A percentile compares a stretch with the other conserved stretches of the same genome.
Conservation (phyloP, 2,797 vertebrate species). For the Rhadinocentrus ornatus region DNA sequence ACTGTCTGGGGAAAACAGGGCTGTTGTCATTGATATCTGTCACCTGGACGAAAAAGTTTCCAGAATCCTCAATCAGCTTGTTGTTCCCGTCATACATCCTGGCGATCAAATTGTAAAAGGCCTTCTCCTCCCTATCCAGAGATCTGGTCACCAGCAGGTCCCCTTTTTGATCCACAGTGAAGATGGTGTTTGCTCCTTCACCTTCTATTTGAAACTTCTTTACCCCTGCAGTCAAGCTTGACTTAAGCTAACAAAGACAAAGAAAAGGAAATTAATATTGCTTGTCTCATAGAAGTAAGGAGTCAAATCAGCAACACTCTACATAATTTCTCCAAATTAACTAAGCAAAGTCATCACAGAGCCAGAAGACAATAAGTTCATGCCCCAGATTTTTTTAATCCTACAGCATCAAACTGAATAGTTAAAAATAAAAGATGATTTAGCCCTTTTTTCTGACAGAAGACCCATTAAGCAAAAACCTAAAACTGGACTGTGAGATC, state of each 20-base stretch:
- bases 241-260: conserved; percentile 72
- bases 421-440: conserved; percentile 17
- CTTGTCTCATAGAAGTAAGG: not conserved
- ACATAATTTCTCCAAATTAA: conserved; percentile 12
- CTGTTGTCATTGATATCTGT: conserved; percentile 82
- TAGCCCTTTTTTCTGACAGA: not conserved
- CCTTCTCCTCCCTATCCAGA: conserved; percentile 82
- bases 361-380: conserved; percentile 27
- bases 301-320: conserved; percentile 17
- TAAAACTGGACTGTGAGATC: not conserved
- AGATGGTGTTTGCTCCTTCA: conserved; percentile 78
- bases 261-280: not conserved
- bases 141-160: conserved; percentile 70
- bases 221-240: conserved; percentile 27
- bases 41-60: conserved; percentile 73
- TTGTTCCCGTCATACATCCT: conserved; percentile 59
- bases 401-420: conserved; percentile 30
- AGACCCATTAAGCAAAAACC: not conserved
- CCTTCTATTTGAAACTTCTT: conserved; percentile 72
- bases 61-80: conserved; percentile 59
- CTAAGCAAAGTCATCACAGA: too few relatives aligned
- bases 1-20: conserved; percentile 69
- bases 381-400: conserved; percentile 25
- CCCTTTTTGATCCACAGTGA: conserved; percentile 72
- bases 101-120: conserved; percentile 69